Conservation (phyloP, 2,113 vertebrate species). For the Megaptera novaeangliae region DNA sequence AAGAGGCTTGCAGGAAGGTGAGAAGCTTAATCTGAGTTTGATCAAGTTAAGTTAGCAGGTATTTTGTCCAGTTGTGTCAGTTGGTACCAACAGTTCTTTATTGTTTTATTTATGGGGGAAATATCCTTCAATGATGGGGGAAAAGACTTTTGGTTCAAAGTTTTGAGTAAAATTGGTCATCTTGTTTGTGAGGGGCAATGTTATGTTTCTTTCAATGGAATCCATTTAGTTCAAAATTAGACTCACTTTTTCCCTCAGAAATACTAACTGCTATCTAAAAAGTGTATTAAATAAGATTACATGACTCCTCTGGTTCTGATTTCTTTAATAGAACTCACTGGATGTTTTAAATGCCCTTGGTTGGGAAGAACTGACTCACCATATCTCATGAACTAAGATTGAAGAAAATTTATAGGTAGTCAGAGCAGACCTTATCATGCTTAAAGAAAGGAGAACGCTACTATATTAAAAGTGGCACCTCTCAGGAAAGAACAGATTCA, state of each 20-base stretch:
- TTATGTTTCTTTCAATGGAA: background rate
- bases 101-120: background rate
- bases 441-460: background rate
- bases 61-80: background rate
- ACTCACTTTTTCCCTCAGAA: background rate
- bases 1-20: background rate
- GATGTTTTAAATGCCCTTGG: conserved; percentile 30
- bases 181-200: background rate
- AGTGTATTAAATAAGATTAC: background rate
- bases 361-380: conserved; percentile 5
- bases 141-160: background rate
- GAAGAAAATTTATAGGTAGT: conserved; percentile 17
- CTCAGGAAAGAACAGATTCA: conserved; percentile 31
- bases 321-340: conserved; percentile 24
- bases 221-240: background rate
- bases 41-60: background rate
- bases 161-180: background rate
- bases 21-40: background rate
- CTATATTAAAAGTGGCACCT: conserved; percentile 43
- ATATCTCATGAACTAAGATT: conserved; percentile 29
- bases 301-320: background rate
- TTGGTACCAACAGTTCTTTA: background rate
- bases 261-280: background rate
- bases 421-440: background rate
- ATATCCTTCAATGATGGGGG: background rate